Evolutionary conservation across 2,888 invertebrate species (phyloP), one percentile per base, ranked within the genome.

Genomic region (Cantharis flavilabris): DNA sequence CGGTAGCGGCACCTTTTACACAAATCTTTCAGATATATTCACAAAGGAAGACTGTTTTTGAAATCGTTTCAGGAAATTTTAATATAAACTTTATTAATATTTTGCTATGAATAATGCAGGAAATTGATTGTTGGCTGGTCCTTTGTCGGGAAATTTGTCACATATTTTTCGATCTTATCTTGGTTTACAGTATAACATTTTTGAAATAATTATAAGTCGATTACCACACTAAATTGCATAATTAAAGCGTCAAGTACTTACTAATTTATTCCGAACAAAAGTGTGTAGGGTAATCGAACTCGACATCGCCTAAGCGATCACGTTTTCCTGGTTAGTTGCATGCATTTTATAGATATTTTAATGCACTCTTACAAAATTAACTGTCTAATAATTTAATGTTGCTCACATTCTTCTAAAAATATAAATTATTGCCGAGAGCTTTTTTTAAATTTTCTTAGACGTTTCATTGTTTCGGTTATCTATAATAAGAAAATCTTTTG

Each of bases 271-370:
- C 63, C 33, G 65, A 71, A 72, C 63, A 69, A 70, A 76, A 72
- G 72, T 26, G 33, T 18, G 28, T 62, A 69, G 72, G 76, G 76
- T 76, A 72, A 76, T 76, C 76, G 76, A 76, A 76, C 76, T 70
- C 73, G 72, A 69, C 73, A 76, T 76, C 76, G 72, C 69, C 72
- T 64, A 75, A 62, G 72, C 73, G 33, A 72, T 72, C 73, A 76
- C 73, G 73, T 72, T 72, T 76, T 76, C 76, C 76, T 76, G 65
- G 65, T 65, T 65, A 23, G n/a, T 10, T 30, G 23, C 13, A 67
- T 67, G 23, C 65, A 67, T 26, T 26, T 23, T 13, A 16, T 16
- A 23, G 9, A 26, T 26, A 67, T 23, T 20, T 23, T 20, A 67
- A 23, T 67, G 49, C 49, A 49, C n/a, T 49, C n/a, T 49, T 49